Evolutionary conservation across 2,113 vertebrate species (phyloP).

Genomic region (Rhea pennata): DNA sequence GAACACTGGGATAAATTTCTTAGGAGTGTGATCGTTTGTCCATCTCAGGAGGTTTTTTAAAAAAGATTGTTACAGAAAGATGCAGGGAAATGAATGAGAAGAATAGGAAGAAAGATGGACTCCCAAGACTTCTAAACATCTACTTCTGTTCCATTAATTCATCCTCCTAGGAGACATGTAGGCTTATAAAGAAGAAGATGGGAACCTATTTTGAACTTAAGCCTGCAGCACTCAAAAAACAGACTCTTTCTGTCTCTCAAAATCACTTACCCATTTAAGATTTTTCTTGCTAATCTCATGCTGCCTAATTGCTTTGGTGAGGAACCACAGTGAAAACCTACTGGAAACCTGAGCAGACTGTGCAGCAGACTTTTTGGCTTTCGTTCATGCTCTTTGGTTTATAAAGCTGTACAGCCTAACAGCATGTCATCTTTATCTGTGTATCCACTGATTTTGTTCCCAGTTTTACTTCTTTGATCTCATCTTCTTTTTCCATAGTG

Average conservation of each 20-base stretch:
- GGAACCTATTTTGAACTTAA: neutral
- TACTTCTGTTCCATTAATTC: accelerated
- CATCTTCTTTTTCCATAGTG: neutral
- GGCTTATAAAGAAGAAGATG: neutral
- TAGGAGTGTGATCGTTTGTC: neutral
- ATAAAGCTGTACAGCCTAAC: neutral
- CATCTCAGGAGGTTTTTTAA: neutral
- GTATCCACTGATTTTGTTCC: neutral
- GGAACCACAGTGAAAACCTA: neutral
- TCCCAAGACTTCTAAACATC: neutral
- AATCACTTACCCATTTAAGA: neutral
- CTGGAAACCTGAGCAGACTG: neutral
- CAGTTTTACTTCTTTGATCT: neutral
- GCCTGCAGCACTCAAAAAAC: neutral
- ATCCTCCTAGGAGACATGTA: neutral
- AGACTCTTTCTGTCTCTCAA: neutral
- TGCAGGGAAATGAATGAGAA: neutral
- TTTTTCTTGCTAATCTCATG: neutral
- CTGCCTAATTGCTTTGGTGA: neutral
- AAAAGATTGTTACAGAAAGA: neutral
- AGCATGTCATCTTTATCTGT: neutral
- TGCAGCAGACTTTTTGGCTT: neutral
- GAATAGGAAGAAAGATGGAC: neutral
- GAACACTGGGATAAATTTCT: neutral
- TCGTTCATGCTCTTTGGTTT: neutral